Evolutionary conservation across 2,888 invertebrate genomes (phyloP).

Genomic region (Andrena flavipes): DNA sequence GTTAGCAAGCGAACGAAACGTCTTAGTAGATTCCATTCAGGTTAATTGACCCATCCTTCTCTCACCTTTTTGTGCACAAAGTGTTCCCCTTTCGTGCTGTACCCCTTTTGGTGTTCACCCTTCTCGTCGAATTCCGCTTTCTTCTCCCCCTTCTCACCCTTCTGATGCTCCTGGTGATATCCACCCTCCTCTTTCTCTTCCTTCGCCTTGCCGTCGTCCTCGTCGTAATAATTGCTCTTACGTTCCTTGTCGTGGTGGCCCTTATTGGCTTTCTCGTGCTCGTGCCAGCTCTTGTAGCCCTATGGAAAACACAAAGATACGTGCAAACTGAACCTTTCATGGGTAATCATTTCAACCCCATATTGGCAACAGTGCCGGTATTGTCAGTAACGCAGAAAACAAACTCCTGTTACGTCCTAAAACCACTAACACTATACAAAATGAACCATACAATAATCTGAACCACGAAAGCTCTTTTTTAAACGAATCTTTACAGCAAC

Average conservation of each 20-base stretch:
- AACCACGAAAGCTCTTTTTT: too few species aligned
- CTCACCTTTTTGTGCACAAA: conserved; percentile 84
- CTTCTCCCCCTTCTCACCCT: conserved; percentile 87
- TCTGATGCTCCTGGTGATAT: conserved; percentile 88
- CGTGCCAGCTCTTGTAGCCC: conserved; percentile 86
- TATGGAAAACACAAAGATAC: conserved; percentile 46
- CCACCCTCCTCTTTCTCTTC: conserved; percentile 88
- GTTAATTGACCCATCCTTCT: not conserved
- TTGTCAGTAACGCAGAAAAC: too few species aligned
- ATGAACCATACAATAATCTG: not conserved
- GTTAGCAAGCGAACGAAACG: not conserved
- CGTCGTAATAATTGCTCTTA: conserved; percentile 88
- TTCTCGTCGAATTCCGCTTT: conserved; percentile 82
- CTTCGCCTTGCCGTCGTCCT: conserved; percentile 88
- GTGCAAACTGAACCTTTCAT: conserved; percentile 1
- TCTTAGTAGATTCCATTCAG: not conserved
- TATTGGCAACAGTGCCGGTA: not conserved
- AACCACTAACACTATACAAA: not conserved
- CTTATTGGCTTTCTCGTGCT: conserved; percentile 88
- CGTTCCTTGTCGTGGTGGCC: conserved; percentile 90
- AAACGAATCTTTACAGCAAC: too few species aligned
- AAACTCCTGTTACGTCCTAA: not conserved
- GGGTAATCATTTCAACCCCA: not conserved
- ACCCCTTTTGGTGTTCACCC: conserved; percentile 84
- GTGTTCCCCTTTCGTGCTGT: conserved; percentile 85